phyloP scores from a whole-genome alignment of 2,888 invertebrate species.

The Embidobia sp. region DNA sequence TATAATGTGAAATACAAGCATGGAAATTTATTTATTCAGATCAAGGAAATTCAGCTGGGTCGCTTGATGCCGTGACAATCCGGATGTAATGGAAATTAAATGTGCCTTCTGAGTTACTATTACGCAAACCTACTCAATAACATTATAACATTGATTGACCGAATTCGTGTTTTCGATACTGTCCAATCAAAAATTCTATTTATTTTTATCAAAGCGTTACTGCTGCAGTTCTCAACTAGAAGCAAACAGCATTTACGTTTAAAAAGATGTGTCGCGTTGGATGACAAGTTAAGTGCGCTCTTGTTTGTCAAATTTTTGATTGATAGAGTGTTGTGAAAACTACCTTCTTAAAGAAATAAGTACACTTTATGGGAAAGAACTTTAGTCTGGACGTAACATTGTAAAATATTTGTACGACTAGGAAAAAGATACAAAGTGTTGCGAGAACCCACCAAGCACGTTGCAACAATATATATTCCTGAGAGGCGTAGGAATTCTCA shows the following conservation, averaged over 20 bases:
- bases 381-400: slow-evolving; percentile 57
- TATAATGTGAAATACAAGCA: slow-evolving; percentile 16
- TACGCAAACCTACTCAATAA: no score
- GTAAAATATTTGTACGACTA: slow-evolving; percentile 62
- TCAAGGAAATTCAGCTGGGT: no score
- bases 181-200: neutral
- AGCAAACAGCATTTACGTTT: slow-evolving; percentile 27
- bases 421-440: slow-evolving; percentile 60
- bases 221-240: no score
- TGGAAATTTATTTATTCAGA: slow-evolving; percentile 15
- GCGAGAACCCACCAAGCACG: slow-evolving; percentile 57
- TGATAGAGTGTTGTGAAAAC: slow-evolving; percentile 56
- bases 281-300: slow-evolving; percentile 42
- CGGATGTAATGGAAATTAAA: no score
- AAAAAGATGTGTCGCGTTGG: slow-evolving; percentile 21
- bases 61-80: no score
- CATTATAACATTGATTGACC: slow-evolving; percentile 21
- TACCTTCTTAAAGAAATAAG: slow-evolving; percentile 56
- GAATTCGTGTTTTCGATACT: neutral
- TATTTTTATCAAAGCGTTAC: neutral
- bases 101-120: no score
- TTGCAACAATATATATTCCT: slow-evolving; percentile 62
- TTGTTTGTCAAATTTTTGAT: slow-evolving; percentile 57
- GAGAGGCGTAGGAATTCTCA: slow-evolving; percentile 60
- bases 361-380: slow-evolving; percentile 53